These are phyloP conservation scores for Scrobipalpa costella DNA, from an alignment of 2,888 invertebrate genomes.

Conservation along the genomic window DNA sequence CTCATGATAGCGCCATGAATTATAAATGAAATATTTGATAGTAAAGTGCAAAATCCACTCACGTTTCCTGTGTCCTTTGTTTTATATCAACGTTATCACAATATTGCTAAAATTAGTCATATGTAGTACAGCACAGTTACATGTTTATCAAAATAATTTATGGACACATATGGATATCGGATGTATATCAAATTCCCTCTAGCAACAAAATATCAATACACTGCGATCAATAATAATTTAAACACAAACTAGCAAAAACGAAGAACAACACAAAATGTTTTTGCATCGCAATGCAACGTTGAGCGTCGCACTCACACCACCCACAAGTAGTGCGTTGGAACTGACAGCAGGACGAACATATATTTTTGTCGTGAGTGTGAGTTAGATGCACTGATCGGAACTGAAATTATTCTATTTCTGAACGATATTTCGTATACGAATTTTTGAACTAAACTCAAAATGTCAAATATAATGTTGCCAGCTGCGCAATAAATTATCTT, in stretches of 20 bases:
- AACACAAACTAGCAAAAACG: neutral
- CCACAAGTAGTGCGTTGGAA: too few relatives aligned
- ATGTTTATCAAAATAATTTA: constrained; percentile 11
- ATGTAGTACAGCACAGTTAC: constrained; percentile 11
- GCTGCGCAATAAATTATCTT: too few relatives aligned
- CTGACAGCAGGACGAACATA: neutral
- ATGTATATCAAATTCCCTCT: neutral
- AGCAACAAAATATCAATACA: neutral
- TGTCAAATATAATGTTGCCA: neutral
- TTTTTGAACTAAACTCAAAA: neutral
- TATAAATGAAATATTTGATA: neutral
- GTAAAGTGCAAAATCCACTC: constrained; percentile 16
- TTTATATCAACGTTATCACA: constrained; percentile 8
- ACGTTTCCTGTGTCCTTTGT: constrained; percentile 16
- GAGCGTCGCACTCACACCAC: neutral
- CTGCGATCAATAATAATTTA: neutral
- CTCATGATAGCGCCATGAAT: neutral
- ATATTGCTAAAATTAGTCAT: constrained; percentile 2
- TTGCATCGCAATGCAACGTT: neutral
- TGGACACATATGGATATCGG: neutral
- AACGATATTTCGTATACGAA: neutral
- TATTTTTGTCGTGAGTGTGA: neutral
- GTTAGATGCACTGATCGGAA: neutral
- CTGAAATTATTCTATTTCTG: too few relatives aligned
- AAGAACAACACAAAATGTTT: constrained; percentile 3